These are phyloP conservation scores for Myathropa florea DNA, from an alignment of 2,888 invertebrate genomes.

Conservation along the genomic window DNA sequence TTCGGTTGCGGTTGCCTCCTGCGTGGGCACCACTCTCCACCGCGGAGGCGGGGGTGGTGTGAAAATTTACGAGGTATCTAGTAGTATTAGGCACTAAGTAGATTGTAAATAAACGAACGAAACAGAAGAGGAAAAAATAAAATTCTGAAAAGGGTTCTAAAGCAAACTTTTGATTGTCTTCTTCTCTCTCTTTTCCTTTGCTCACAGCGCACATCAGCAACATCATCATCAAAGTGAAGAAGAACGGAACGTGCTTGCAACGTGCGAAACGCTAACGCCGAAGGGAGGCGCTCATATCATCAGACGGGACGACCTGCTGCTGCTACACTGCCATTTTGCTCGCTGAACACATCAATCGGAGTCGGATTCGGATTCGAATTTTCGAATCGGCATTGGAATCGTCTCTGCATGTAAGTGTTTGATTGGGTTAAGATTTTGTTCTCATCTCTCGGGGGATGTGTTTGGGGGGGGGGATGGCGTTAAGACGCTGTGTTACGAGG, in stretches of 20 bases:
- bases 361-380: constrained; percentile 40
- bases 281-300: constrained; percentile 23
- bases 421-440: constrained; percentile 42
- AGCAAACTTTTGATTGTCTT: constrained; percentile 14
- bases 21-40: neutral
- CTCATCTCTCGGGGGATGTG: neutral
- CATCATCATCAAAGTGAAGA: neutral
- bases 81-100: constrained; percentile 56
- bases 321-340: constrained; percentile 39
- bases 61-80: constrained; percentile 23
- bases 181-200: constrained; percentile 34
- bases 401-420: constrained; percentile 51
- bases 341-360: constrained; percentile 47
- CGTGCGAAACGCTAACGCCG: neutral
- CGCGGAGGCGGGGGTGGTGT: neutral
- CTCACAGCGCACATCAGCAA: neutral
- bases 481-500: too few relatives aligned
- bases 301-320: constrained; percentile 18
- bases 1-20: neutral
- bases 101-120: constrained; percentile 40
- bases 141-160: constrained; percentile 11
- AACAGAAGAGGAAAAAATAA: neutral
- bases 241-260: neutral
- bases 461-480: neutral
- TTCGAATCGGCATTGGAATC: neutral